phyloP scores from a whole-genome alignment of 2,888 invertebrate species.

The Limnephilus lunatus region DNA sequence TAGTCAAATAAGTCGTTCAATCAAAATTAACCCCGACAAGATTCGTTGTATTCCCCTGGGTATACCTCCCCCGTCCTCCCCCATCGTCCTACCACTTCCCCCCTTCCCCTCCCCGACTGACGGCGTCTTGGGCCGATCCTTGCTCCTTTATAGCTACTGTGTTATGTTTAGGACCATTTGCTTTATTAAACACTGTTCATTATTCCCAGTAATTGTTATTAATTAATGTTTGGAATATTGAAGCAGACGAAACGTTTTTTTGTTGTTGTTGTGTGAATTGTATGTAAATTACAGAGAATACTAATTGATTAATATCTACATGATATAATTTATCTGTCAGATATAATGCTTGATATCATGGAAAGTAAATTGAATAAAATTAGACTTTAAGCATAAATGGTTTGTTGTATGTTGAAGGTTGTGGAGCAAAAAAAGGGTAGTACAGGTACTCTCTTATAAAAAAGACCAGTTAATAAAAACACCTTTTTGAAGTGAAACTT shows the following conservation, averaged over 20 bases:
- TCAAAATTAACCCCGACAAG: conserved; percentile 57
- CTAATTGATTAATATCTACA: too few relatives aligned
- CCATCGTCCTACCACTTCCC: too few relatives aligned
- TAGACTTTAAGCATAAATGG: too few relatives aligned
- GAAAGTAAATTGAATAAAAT: too few relatives aligned
- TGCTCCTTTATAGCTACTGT: neutral
- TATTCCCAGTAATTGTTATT: neutral
- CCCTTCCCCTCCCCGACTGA: neutral
- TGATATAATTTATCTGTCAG: too few relatives aligned
- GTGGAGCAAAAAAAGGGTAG: too few relatives aligned
- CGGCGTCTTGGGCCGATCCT: neutral
- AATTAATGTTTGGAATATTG: neutral
- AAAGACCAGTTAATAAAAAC: too few relatives aligned
- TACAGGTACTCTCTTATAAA: too few relatives aligned
- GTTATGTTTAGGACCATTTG: neutral
- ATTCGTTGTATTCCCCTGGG: conserved; percentile 31
- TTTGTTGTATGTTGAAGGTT: too few relatives aligned
- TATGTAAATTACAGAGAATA: too few relatives aligned
- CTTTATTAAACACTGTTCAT: neutral
- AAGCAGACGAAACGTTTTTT: neutral
- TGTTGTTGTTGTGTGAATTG: neutral
- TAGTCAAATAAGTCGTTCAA: conserved; percentile 56
- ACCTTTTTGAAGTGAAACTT: too few relatives aligned
- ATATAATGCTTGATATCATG: too few relatives aligned
- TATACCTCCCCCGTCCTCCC: neutral